These are phyloP conservation scores for Pocillopora grandis DNA, from an alignment of 92 coral and sea anemone species.

Conservation along the genomic window DNA sequence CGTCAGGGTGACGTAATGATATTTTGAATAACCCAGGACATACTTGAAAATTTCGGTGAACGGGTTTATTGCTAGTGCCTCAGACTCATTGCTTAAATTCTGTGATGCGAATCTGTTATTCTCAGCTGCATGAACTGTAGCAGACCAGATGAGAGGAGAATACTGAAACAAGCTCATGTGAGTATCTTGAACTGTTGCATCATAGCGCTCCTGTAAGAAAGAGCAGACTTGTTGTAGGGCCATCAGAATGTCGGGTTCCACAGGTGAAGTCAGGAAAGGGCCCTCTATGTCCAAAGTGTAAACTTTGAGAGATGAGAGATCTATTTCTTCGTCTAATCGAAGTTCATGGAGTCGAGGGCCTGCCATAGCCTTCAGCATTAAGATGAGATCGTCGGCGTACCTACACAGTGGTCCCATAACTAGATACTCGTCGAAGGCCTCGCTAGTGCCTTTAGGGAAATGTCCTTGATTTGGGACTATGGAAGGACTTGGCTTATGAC, in stretches of 20 bases:
- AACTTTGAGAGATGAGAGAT: conserved; percentile 68
- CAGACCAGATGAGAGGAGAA: conserved; percentile 80
- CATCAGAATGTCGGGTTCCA: conserved; percentile 48
- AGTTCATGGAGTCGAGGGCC: conserved; percentile 61
- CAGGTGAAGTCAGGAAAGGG: conserved; percentile 70
- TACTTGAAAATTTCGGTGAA: conserved; percentile 76
- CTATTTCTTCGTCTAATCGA: conserved; percentile 63
- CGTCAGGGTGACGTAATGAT: conserved; percentile 72
- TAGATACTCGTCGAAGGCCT: conserved; percentile 72
- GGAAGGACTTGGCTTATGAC: conserved; percentile 88
- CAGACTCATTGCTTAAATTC: conserved; percentile 43
- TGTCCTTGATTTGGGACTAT: conserved; percentile 79
- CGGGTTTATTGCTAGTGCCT: conserved; percentile 63
- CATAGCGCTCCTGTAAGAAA: conserved; percentile 51
- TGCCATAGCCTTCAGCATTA: conserved; percentile 80
- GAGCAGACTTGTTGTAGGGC: conserved; percentile 50
- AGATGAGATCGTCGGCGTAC: conserved; percentile 69
- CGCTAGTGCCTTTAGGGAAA: conserved; percentile 69
- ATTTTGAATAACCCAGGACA: conserved; percentile 71
- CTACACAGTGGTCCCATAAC: conserved; percentile 90
- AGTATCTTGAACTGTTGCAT: conserved; percentile 46
- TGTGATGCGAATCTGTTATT: conserved; percentile 61
- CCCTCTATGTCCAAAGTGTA: conserved; percentile 57
- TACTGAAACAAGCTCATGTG: conserved; percentile 61
- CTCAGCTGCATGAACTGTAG: conserved; percentile 65